Conservation (phyloP, 2,888 invertebrate genomes). For the Noctua comes region DNA sequence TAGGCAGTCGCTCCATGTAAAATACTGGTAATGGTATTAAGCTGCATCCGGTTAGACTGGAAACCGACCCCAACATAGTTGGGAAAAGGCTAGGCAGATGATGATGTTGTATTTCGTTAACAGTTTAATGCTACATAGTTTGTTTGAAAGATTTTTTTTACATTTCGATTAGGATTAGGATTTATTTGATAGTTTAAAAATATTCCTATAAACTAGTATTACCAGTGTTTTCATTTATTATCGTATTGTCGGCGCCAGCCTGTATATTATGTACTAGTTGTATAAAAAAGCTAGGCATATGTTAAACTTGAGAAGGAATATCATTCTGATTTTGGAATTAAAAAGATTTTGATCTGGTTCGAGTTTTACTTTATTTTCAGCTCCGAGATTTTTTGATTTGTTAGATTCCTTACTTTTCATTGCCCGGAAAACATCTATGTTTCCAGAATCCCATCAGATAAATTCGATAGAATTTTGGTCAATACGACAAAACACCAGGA, state of each 20-base stretch:
- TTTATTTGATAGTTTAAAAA: no score
- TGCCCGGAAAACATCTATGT: not conserved
- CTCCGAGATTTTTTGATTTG: not conserved
- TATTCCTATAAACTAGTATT: no score
- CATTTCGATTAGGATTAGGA: no score
- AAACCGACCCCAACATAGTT: no score
- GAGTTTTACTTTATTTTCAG: not conserved
- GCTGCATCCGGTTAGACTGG: no score
- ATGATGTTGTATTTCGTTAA: no score
- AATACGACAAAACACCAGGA: conserved; percentile 52
- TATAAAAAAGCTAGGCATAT: not conserved
- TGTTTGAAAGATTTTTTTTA: no score
- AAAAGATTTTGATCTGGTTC: not conserved
- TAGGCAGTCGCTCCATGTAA: no score
- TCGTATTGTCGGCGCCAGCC: not conserved
- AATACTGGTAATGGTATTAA: no score
- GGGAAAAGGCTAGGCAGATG: no score
- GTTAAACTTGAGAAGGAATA: not conserved
- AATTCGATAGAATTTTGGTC: conserved; percentile 28
- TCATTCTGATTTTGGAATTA: not conserved
- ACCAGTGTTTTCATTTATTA: no score
- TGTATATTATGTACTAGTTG: not conserved
- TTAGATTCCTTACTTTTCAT: not conserved
- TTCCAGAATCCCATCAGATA: not conserved
- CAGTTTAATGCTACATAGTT: no score